Evolutionary conservation across 2,888 invertebrate genomes (phyloP).

Genomic region (Rhamnusium bicolor): DNA sequence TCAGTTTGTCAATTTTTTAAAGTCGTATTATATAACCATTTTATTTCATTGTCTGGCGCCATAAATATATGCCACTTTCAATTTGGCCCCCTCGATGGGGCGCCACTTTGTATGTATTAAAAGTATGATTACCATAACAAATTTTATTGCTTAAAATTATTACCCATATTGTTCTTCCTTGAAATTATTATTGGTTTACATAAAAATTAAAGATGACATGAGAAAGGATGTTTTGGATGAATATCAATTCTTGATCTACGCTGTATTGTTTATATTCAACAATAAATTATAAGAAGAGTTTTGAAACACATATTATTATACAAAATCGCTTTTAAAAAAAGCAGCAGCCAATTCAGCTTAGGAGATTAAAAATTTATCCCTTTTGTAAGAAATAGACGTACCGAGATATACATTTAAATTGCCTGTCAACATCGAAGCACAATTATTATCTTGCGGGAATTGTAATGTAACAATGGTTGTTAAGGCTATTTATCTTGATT

Average conservation of each 20-base stretch:
- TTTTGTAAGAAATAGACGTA: too few relatives aligned
- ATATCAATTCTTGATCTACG: neutral
- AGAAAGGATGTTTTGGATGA: constrained; percentile 8
- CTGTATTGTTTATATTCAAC: neutral
- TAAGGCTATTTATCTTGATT: too few relatives aligned
- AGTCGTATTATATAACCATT: neutral
- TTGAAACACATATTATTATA: too few relatives aligned
- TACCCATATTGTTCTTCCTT: constrained; percentile 34
- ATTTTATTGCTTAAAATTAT: constrained; percentile 44
- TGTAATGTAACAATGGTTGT: too few relatives aligned
- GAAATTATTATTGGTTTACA: constrained; percentile 23
- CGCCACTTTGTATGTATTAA: constrained; percentile 44
- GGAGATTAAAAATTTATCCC: too few relatives aligned
- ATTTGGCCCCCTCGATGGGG: constrained; percentile 37
- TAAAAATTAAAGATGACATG: constrained; percentile 19
- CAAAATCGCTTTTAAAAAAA: too few relatives aligned
- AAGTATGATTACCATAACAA: constrained; percentile 45
- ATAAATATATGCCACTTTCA: constrained; percentile 34
- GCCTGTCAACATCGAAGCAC: too few relatives aligned
- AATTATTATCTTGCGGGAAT: too few relatives aligned
- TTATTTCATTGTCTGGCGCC: constrained; percentile 35
- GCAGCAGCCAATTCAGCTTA: too few relatives aligned
- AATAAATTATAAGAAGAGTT: neutral
- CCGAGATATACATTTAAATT: too few relatives aligned
- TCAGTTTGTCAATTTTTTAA: neutral